Conservation (phyloP, 2,888 invertebrate species). For the Dolichomitus sp. region DNA sequence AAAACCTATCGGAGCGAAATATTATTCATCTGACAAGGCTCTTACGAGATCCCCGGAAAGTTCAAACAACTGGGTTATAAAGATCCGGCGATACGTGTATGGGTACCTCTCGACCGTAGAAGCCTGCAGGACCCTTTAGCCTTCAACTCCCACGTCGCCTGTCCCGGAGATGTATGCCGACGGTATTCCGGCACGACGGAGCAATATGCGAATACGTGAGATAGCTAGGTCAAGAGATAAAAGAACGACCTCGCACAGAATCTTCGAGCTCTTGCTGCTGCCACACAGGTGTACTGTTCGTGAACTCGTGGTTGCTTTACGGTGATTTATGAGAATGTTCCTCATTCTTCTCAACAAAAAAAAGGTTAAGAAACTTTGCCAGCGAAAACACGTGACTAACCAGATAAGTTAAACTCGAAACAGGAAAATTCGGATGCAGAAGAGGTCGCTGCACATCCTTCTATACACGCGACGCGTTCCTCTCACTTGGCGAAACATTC, state of each 20-base stretch:
- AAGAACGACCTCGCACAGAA: slow-evolving; percentile 31
- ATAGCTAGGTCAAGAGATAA: slow-evolving; percentile 61
- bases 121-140: slow-evolving; percentile 36
- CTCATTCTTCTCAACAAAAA: not conserved
- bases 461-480: slow-evolving; percentile 11
- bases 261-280: slow-evolving; percentile 9
- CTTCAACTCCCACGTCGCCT: slow-evolving; percentile 17
- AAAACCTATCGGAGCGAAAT: slow-evolving; percentile 54
- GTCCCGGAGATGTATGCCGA: slow-evolving; percentile 54
- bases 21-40: slow-evolving; percentile 52
- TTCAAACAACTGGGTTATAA: slow-evolving; percentile 65
- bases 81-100: slow-evolving; percentile 59
- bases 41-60: slow-evolving; percentile 40
- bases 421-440: slow-evolving; percentile 41
- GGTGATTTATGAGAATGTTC: slow-evolving; percentile 15
- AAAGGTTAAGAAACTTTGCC: slow-evolving; percentile 8
- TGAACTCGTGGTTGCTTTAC: slow-evolving; percentile 14
- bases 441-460: slow-evolving; percentile 26
- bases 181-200: slow-evolving; percentile 58
- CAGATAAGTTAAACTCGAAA: slow-evolving; percentile 24
- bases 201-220: slow-evolving; percentile 69
- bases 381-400: not conserved
- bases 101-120: slow-evolving; percentile 44
- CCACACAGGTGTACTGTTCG: slow-evolving; percentile 2
- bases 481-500: slow-evolving; percentile 75